A percentile compares a stretch with the other conserved stretches of the same genome.
Conservation (phyloP, 2,113 vertebrate genomes). For the Scomber scombrus region DNA sequence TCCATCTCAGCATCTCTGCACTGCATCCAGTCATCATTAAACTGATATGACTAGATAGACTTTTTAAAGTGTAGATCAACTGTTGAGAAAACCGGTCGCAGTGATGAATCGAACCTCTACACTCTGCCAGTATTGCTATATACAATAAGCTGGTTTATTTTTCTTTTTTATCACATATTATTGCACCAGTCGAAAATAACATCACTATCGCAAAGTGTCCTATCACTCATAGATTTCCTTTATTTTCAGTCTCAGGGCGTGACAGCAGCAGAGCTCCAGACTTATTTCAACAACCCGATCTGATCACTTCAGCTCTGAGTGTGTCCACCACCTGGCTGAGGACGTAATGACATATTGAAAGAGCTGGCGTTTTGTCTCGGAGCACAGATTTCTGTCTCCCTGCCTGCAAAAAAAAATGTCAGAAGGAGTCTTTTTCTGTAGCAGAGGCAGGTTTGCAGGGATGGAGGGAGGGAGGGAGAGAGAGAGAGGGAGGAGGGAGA, state of each 20-base stretch:
- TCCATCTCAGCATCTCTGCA: too few species aligned
- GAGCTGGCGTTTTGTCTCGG: conserved; percentile 41
- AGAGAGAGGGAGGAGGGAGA: not conserved
- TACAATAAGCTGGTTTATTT: too few species aligned
- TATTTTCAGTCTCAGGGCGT: not conserved
- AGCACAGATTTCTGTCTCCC: conserved; percentile 23
- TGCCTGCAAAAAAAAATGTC: conserved; percentile 41
- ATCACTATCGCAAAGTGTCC: not conserved
- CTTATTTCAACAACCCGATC: conserved; percentile 24
- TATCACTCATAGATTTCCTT: conserved; percentile 2
- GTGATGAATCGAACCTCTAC: too few species aligned
- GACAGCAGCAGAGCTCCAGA: conserved; percentile 16
- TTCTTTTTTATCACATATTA: too few species aligned
- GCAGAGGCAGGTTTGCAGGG: conserved; percentile 19
- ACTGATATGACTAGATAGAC: too few species aligned
- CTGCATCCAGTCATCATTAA: too few species aligned
- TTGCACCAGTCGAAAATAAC: not conserved
- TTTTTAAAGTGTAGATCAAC: too few species aligned
- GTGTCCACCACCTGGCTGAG: conserved; percentile 38
- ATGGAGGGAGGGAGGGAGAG: conserved; percentile 2
- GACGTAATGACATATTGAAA: conserved; percentile 46
- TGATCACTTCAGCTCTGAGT: conserved; percentile 24
- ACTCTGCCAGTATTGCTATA: not conserved
- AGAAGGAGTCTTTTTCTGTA: conserved; percentile 40
- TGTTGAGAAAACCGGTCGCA: too few species aligned